These are phyloP conservation scores for Encarsia formosa DNA, from an alignment of 2,888 invertebrate genomes.

Conservation along the genomic window DNA sequence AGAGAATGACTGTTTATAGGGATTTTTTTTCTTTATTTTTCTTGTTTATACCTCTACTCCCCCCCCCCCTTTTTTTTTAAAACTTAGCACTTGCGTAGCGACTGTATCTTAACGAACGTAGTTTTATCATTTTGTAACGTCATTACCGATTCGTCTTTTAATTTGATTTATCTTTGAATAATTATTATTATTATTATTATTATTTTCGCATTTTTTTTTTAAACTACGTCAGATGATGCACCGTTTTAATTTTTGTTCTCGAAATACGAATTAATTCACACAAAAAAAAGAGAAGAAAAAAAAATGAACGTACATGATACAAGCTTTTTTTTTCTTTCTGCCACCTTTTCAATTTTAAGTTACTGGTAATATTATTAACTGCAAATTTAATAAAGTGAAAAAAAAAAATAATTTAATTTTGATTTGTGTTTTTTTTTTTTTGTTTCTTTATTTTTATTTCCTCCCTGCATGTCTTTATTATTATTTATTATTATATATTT, in stretches of 20 bases:
- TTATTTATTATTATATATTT: slow-evolving; percentile 4
- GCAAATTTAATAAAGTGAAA: slow-evolving; percentile 23
- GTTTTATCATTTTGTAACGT: slow-evolving; percentile 11
- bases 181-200: not conserved
- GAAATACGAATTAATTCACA: too few species aligned
- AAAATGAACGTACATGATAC: not conserved
- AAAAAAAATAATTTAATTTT: slow-evolving; percentile 12
- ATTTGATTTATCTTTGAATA: slow-evolving; percentile 4
- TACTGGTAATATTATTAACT: slow-evolving; percentile 21
- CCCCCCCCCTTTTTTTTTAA: slow-evolving; percentile 8
- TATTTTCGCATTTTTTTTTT: not conserved
- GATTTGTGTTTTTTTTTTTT: slow-evolving; percentile 26
- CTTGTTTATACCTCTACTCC: too few species aligned
- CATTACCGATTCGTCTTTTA: slow-evolving; percentile 16
- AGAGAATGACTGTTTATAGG: slow-evolving; percentile 21
- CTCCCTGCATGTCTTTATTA: not conserved
- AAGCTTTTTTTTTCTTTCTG: not conserved
- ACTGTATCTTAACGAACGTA: slow-evolving; percentile 8
- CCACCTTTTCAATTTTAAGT: slow-evolving; percentile 19
- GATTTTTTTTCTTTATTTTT: slow-evolving; percentile 9
- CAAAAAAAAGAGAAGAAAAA: slow-evolving; percentile 1
- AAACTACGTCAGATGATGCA: slow-evolving; percentile 1
- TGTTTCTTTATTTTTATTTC: slow-evolving; percentile 5
- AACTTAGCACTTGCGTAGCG: slow-evolving; percentile 23
- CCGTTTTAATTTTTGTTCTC: slow-evolving; percentile 15